These are phyloP conservation scores for Gambelia wislizenii DNA, from an alignment of 2,797 vertebrate species.

Conservation along the genomic window DNA sequence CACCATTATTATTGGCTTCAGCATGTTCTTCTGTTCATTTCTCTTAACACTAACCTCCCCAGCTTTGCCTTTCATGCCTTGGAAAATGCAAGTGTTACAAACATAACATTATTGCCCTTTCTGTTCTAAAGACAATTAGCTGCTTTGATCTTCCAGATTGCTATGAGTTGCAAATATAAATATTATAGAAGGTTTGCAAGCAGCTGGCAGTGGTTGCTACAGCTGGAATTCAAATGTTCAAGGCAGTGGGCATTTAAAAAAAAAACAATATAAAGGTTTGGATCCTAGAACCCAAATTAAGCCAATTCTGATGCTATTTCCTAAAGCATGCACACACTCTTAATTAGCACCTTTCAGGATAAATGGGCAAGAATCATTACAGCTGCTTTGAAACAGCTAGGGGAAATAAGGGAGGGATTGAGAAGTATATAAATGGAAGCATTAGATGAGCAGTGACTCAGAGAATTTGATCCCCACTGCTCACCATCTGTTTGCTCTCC, in stretches of 20 bases:
- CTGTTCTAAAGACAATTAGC: neutral
- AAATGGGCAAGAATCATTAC: neutral
- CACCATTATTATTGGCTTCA: too few species aligned
- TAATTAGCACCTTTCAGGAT: constrained; percentile 36
- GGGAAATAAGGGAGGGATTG: constrained; percentile 22
- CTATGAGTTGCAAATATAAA: neutral
- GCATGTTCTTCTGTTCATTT: too few species aligned
- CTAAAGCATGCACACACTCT: neutral
- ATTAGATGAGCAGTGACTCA: neutral
- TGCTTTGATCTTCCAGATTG: neutral
- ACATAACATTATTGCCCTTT: neutral
- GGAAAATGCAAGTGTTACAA: neutral
- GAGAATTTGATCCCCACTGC: constrained; percentile 24
- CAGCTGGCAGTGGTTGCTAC: neutral
- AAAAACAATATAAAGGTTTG: constrained; percentile 29
- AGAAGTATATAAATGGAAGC: constrained; percentile 33
- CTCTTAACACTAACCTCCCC: too few species aligned
- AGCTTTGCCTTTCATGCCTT: neutral
- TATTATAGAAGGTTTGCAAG: neutral
- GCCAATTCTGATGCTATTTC: constrained; percentile 8
- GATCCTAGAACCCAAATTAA: constrained; percentile 15
- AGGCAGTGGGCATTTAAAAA: neutral
- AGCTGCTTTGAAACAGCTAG: constrained; percentile 25
- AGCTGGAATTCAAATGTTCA: neutral
- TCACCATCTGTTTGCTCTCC: constrained; percentile 14